These are phyloP conservation scores for Pedicia rivosa DNA, from an alignment of 2,888 invertebrate species.

Conservation along the genomic window DNA sequence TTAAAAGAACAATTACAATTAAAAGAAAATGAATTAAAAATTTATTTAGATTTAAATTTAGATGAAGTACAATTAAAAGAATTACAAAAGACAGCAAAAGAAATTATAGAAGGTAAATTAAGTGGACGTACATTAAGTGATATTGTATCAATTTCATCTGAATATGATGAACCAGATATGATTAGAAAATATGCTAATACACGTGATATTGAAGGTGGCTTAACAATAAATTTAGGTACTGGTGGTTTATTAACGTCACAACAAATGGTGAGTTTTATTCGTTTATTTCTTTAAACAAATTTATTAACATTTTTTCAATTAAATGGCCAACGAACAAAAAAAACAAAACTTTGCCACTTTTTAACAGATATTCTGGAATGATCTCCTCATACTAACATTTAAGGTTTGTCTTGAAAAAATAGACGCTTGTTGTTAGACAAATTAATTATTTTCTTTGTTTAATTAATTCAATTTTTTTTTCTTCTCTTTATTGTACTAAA, in stretches of 20 bases:
- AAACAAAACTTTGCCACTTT: too few relatives aligned
- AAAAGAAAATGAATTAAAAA: constrained; percentile 31
- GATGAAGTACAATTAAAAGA: constrained; percentile 31
- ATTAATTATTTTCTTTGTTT: background rate
- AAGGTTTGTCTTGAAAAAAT: background rate
- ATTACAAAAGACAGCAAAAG: constrained; percentile 9
- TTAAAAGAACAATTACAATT: constrained; percentile 36
- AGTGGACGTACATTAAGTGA: constrained; percentile 56
- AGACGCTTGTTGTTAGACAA: background rate
- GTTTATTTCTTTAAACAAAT: too few relatives aligned
- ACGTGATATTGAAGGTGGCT: constrained; percentile 13
- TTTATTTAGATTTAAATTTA: constrained; percentile 39
- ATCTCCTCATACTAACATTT: background rate
- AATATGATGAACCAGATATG: constrained; percentile 50
- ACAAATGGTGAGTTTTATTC: background rate
- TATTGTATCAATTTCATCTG: constrained; percentile 54
- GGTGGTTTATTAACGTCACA: background rate
- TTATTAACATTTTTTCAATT: too few relatives aligned
- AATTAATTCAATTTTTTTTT: too few relatives aligned
- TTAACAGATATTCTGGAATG: background rate
- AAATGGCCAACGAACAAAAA: too few relatives aligned
- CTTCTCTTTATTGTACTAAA: too few relatives aligned
- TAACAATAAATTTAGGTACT: background rate
- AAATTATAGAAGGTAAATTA: constrained; percentile 35
- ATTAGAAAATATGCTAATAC: constrained; percentile 33